phyloP scores from a whole-genome alignment of 2,113 vertebrate species.

The Nothocercus julius region DNA sequence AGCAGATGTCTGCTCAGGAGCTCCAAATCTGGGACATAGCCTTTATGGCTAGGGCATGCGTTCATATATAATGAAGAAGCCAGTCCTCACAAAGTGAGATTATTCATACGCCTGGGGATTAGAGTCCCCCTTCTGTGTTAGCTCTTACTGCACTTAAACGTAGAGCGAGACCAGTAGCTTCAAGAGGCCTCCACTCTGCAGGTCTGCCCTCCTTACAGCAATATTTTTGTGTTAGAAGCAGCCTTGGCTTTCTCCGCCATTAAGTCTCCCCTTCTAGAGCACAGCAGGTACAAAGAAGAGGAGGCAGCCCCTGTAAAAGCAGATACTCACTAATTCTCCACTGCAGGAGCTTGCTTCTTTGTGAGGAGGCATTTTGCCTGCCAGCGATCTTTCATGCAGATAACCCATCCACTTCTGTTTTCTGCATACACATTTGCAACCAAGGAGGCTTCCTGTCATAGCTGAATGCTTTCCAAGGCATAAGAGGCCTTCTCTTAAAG shows the following conservation, averaged over 20 bases:
- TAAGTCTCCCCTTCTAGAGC: not conserved
- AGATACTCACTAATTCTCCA: not conserved
- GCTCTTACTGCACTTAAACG: not conserved
- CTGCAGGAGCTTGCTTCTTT: not conserved
- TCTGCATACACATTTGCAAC: not conserved
- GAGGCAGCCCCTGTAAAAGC: not conserved
- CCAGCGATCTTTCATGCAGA: not conserved
- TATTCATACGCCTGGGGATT: not conserved
- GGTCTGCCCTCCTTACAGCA: conserved; percentile 17
- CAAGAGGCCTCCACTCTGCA: not conserved
- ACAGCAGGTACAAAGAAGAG: not conserved
- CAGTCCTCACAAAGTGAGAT: not conserved
- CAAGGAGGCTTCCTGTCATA: not conserved
- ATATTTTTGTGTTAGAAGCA: conserved; percentile 24
- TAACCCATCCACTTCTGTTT: not conserved
- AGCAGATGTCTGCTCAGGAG: not conserved
- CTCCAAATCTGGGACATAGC: not conserved
- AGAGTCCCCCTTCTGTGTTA: not conserved
- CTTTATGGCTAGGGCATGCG: not conserved
- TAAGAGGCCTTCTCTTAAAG: not conserved
- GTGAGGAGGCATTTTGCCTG: not conserved
- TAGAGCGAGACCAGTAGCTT: not conserved
- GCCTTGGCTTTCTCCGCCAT: conserved; percentile 27
- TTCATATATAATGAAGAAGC: not conserved
- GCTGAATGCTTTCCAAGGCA: not conserved